These are phyloP conservation scores for Alcis repandata DNA, from an alignment of 2,888 invertebrate species.

Conservation along the genomic window DNA sequence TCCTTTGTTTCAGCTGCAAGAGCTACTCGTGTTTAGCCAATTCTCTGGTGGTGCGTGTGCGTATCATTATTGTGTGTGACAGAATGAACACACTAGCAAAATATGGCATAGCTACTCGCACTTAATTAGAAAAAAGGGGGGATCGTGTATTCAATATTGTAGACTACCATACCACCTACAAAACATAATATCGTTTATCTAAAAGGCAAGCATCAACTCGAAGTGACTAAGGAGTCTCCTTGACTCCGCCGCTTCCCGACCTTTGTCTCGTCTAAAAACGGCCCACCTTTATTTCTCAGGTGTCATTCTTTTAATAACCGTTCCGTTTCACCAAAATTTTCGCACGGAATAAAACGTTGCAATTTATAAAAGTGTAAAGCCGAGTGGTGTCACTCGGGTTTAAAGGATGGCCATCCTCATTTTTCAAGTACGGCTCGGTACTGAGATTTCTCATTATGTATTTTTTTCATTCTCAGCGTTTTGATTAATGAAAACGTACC, in stretches of 20 bases:
- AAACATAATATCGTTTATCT: neutral
- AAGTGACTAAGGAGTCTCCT: slow-evolving; percentile 10
- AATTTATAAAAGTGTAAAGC: slow-evolving; percentile 54
- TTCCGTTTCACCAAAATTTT: slow-evolving; percentile 54
- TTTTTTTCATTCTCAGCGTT: slow-evolving; percentile 52
- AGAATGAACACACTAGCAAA: too few species aligned
- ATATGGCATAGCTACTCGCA: too few species aligned
- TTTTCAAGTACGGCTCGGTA: slow-evolving; percentile 46
- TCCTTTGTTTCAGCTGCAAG: too few species aligned
- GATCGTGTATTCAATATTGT: too few species aligned
- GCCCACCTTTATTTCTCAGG: slow-evolving; percentile 40
- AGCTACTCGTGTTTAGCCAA: too few species aligned
- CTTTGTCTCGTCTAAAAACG: slow-evolving; percentile 29
- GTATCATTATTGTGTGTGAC: too few species aligned
- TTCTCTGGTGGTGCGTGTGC: too few species aligned
- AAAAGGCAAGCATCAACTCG: slow-evolving; percentile 13
- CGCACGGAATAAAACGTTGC: slow-evolving; percentile 52
- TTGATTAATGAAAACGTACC: slow-evolving; percentile 60
- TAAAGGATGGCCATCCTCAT: slow-evolving; percentile 52
- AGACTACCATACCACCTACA: neutral
- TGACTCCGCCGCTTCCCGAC: slow-evolving; percentile 13
- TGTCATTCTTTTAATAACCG: slow-evolving; percentile 52
- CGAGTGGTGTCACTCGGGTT: slow-evolving; percentile 51
- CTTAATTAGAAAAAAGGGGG: too few species aligned
- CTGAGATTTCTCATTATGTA: slow-evolving; percentile 35